Evolutionary conservation across 2,888 invertebrate species (phyloP).

Genomic region (Tromatobia lineatoria): DNA sequence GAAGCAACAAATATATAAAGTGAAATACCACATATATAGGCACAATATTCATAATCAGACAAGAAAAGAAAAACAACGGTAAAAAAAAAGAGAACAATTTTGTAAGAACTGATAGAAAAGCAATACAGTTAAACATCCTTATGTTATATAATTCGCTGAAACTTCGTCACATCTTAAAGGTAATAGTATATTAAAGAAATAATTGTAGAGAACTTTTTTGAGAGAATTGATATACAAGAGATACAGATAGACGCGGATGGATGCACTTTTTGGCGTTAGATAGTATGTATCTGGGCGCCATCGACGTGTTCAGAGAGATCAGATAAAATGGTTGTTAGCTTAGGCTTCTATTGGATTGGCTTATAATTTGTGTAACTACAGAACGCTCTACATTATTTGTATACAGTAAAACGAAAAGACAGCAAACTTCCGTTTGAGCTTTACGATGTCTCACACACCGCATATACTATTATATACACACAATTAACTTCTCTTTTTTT

Average conservation of each 20-base stretch:
- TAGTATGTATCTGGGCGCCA: conserved; percentile 87
- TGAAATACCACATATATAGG: conserved; percentile 78
- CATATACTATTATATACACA: conserved; percentile 15
- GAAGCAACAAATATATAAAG: conserved; percentile 63
- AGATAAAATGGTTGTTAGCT: conserved; percentile 72
- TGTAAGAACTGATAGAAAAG: conserved; percentile 81
- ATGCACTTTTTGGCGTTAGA: conserved; percentile 85
- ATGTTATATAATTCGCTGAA: conserved; percentile 82
- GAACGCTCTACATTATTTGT: conserved; percentile 73
- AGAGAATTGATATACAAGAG: conserved; percentile 80
- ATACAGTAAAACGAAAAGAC: conserved; percentile 76
- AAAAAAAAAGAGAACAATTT: conserved; percentile 71
- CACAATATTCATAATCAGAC: conserved; percentile 82
- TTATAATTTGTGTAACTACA: conserved; percentile 76
- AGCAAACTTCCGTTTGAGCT: conserved; percentile 80
- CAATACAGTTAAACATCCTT: conserved; percentile 83
- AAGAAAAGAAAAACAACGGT: background rate
- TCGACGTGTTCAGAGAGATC: conserved; percentile 87
- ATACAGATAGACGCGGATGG: conserved; percentile 83
- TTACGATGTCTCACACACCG: conserved; percentile 72
- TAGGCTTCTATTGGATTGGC: conserved; percentile 81
- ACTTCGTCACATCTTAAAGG: conserved; percentile 79
- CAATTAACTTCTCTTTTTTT: conserved; percentile 37
- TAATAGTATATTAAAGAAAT: conserved; percentile 30
- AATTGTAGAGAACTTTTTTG: conserved; percentile 76